These are phyloP conservation scores for Diplazon laetatorius DNA, from an alignment of 2,888 invertebrate species.

Conservation along the genomic window DNA sequence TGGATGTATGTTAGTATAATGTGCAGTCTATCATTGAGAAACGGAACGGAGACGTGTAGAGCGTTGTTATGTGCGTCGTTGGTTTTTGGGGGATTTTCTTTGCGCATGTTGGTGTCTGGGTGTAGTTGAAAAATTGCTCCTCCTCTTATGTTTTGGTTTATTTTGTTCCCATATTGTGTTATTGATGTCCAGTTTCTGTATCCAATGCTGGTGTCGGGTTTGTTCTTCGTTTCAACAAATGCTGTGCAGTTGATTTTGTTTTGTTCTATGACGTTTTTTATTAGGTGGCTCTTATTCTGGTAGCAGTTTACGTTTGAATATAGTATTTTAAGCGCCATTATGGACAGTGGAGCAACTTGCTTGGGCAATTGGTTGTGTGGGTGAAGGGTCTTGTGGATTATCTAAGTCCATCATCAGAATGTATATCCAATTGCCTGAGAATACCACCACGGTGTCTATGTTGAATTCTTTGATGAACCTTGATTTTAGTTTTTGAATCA, in stretches of 20 bases:
- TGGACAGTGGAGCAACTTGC: no score
- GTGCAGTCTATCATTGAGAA: conserved; percentile 21
- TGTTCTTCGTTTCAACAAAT: conserved; percentile 20
- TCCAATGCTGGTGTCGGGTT: not conserved
- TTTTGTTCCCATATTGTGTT: conserved; percentile 21
- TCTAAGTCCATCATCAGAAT: no score
- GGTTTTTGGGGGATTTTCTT: conserved; percentile 21
- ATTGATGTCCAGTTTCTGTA: conserved; percentile 18
- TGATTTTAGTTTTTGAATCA: not conserved
- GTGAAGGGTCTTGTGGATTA: no score
- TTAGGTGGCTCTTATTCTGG: conserved; percentile 9
- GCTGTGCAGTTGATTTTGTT: conserved; percentile 33
- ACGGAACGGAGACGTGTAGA: conserved; percentile 23
- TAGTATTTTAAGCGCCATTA: no score
- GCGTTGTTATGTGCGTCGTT: conserved; percentile 16
- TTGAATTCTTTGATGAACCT: not conserved
- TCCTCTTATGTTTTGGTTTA: conserved; percentile 31
- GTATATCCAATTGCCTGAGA: not conserved
- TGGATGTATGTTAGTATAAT: conserved; percentile 15
- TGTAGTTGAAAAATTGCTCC: conserved; percentile 18
- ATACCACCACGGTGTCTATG: not conserved
- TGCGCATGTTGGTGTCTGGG: conserved; percentile 11
- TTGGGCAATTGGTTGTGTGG: no score
- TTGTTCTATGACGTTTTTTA: conserved; percentile 20
- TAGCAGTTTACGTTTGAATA: conserved; percentile 21